These are phyloP conservation scores for Myrmophylax atrothorax DNA, from an alignment of 2,113 vertebrate genomes.

Conservation along the genomic window DNA sequence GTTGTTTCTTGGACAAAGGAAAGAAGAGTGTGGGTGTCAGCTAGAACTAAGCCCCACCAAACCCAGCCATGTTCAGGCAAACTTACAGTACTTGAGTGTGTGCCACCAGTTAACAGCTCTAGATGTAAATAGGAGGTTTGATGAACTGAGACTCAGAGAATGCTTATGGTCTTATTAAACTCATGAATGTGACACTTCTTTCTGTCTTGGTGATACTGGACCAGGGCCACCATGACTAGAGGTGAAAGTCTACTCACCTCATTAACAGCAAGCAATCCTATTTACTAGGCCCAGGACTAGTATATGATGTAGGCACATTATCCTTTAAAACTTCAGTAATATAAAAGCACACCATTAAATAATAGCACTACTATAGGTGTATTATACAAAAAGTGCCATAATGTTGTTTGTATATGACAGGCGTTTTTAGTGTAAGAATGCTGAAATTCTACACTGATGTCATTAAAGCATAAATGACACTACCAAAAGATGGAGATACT, in stretches of 20 bases:
- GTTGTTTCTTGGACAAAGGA: not conserved
- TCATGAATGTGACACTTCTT: not conserved
- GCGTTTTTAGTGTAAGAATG: conserved; percentile 70
- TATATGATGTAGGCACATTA: conserved; percentile 29
- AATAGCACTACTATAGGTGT: conserved; percentile 62
- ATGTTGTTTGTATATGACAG: conserved; percentile 75
- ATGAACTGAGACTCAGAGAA: not conserved
- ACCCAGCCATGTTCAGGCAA: not conserved
- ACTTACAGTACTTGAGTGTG: not conserved
- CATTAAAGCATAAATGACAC: conserved; percentile 67
- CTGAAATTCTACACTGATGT: conserved; percentile 71
- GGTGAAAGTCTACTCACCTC: not conserved
- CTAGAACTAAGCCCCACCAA: not conserved
- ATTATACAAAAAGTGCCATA: conserved; percentile 71
- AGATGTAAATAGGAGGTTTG: not conserved
- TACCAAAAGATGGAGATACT: conserved; percentile 44
- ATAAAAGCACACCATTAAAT: conserved; percentile 63
- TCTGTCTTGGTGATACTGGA: not conserved
- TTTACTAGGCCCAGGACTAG: not conserved
- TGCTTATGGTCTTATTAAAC: not conserved
- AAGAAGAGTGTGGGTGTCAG: not conserved
- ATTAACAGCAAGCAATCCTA: not conserved
- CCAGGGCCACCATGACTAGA: not conserved
- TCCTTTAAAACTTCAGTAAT: conserved; percentile 63
- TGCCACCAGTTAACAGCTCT: not conserved